Base-by-base conservation (phyloP, 2,113 vertebrate genomes). In the Pygoscelis antarcticus region DNA sequence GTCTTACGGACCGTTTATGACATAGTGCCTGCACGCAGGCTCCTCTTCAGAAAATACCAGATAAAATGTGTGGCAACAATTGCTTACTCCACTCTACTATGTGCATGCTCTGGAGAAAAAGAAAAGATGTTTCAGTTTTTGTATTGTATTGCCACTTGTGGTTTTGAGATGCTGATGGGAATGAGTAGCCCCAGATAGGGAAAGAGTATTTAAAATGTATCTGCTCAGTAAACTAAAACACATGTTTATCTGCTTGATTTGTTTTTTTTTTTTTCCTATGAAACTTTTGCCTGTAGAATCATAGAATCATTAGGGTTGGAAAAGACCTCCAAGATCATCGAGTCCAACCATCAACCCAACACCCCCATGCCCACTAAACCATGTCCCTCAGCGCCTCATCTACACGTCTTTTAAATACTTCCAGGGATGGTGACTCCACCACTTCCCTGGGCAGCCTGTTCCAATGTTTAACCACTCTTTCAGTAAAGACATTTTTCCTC, bases 1-100 rank as follows among this genome's bases (percentile, higher is more conserved):
- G 6, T 15, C 38, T 82, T 36, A 19, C 2, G 4, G 47, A 36
- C 7, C 16, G 1, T 3, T 3, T 27, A 15, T 1, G 4, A 11
- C 1, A 1, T 0, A 12, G 6, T 11, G 42, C 1, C 2, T 7
- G 11, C 25, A 42, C 22, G 6, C 5, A 29, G 55, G 14, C 6
- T 79, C 32, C 29, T 75, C 16, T 30, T 4, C 3, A 9, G 29
- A 44, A 68, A 88, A 66, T 19, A 16, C 17, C 0, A 0, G 16
- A 9, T 4, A 7, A 36, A 61, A n/a, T 10, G 16, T 18, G 12
- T 36, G 40, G 29, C 11, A 57, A 23, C 6, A 5, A 2, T 27
- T 29, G 11, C 7, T 72, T 42, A 4, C 9, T 75, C 7, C 30
- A 7, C 54, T 61, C 40, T 38, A 19, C 36, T 62, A 7, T 6